Percentiles rank a stretch among this genome's conserved stretches.
Conservation (phyloP, 2,113 vertebrate genomes). For the Ptychochromis oligacanthus region DNA sequence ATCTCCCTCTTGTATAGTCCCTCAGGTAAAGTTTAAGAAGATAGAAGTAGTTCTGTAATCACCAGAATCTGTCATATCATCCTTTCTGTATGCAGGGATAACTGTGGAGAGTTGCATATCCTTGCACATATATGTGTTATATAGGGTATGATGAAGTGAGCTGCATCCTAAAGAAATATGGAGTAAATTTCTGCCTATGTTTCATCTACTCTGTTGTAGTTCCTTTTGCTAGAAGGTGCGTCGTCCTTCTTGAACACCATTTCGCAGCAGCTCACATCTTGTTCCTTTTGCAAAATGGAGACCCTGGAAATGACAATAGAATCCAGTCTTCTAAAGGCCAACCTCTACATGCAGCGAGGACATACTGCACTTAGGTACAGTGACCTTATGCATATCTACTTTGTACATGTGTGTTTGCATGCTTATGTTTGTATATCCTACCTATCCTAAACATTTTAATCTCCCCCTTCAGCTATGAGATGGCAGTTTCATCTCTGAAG, state of each 20-base stretch:
- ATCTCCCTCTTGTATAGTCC: background rate
- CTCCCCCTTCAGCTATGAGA: constrained; percentile 78
- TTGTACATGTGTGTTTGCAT: background rate
- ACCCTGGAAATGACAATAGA: constrained; percentile 84
- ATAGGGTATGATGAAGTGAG: background rate
- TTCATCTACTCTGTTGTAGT: constrained; percentile 36
- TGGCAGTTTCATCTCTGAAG: constrained; percentile 82
- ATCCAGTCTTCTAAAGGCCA: constrained; percentile 83
- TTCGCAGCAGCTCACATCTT: constrained; percentile 24
- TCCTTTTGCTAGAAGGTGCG: constrained; percentile 55
- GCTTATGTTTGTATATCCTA: background rate
- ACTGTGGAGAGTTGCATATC: background rate
- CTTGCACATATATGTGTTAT: background rate
- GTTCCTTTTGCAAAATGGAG: constrained; percentile 47
- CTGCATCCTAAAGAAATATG: background rate
- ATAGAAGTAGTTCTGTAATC: too few relatives aligned
- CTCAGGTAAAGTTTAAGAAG: background rate
- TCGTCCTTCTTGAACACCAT: constrained; percentile 32
- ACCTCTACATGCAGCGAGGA: constrained; percentile 83
- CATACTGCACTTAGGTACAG: constrained; percentile 78
- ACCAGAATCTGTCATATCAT: too few relatives aligned
- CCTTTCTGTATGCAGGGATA: too few relatives aligned
- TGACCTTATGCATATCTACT: background rate
- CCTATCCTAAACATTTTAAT: constrained; percentile 8
- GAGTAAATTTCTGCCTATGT: background rate